Evolutionary conservation across 2,113 vertebrate species (phyloP), one percentile per base, ranked within the genome.

Genomic region (Neodontobutis hainanensis): DNA sequence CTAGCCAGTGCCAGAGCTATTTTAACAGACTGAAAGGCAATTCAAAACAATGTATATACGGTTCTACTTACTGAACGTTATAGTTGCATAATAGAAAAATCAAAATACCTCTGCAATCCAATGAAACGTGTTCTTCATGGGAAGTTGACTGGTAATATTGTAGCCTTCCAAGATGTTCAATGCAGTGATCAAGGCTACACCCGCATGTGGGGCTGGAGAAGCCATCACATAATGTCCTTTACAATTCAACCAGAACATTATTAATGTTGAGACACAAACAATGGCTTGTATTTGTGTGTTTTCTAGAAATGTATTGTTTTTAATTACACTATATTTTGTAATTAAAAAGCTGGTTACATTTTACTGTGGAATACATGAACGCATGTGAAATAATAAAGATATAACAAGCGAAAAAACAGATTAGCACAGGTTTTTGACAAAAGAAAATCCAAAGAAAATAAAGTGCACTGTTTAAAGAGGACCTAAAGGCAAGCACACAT

Each of bases 121-220:
- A 85, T 98, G 96, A 71, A 95, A 92, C 50, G 91, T 89, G 80
- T 81, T 92, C 64, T 94, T 94, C 35, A 93, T 91, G 64, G 92
- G 77, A 14, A 90, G 84, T 81, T 94, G 93, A 70, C 68, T 93
- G 44, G 92, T 95, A 65, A 99, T 94, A 82, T 99, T 99, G 85
- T 95, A 98, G 65, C 95, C 95, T 83, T 99, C 96, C 0, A 99
- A 92, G 85, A 99, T 97, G 81, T 98, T 99, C 59, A 99, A 94
- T 46, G 96, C 96, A 70, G 94, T 86, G 81, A 99, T 90, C 77
- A 99, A 86, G 1, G 94, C 96, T 50, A 95, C 92, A 32, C 97
- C 97, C 3, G 93, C 94, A 40, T 98, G 95, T 0, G 97, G 97
- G 38, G 96, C 92, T 2, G 96, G 93, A 4, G 96, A 90, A 0